phyloP scores from a whole-genome alignment of 2,888 invertebrate species.

The Agrochola lota region DNA sequence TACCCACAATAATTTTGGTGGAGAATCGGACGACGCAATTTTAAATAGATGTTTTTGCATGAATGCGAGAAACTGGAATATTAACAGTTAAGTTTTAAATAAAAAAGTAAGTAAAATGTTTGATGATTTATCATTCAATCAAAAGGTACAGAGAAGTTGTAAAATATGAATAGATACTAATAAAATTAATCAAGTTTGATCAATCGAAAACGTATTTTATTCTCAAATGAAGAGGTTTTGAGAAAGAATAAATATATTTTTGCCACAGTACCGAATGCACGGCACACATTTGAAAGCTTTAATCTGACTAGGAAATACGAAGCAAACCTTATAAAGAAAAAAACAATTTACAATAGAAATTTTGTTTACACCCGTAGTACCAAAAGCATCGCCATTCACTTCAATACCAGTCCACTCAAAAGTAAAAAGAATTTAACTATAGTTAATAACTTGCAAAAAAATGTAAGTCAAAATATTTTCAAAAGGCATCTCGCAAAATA shows the following conservation, averaged over 20 bases:
- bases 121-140: constrained; percentile 6
- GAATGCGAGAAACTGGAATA: background rate
- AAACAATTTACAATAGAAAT: background rate
- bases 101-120: background rate
- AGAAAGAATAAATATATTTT: background rate
- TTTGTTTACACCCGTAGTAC: constrained; percentile 5
- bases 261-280: background rate
- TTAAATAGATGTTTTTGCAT: background rate
- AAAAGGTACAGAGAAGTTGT: background rate
- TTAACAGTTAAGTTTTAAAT: constrained; percentile 2
- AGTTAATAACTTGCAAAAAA: constrained; percentile 35
- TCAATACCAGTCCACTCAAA: constrained; percentile 19
- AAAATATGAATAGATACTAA: background rate
- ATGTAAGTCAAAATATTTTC: constrained; percentile 59
- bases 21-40: background rate
- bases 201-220: background rate
- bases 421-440: constrained; percentile 1
- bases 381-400: constrained; percentile 3
- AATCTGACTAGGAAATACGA: too few relatives aligned
- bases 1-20: constrained; percentile 14
- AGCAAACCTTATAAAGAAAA: background rate
- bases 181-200: constrained; percentile 3
- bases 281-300: background rate
- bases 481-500: constrained; percentile 34
- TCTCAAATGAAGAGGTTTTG: background rate